These are phyloP conservation scores for Hippocampus mohnikei DNA, from an alignment of 2,113 vertebrate species.

Conservation along the genomic window DNA sequence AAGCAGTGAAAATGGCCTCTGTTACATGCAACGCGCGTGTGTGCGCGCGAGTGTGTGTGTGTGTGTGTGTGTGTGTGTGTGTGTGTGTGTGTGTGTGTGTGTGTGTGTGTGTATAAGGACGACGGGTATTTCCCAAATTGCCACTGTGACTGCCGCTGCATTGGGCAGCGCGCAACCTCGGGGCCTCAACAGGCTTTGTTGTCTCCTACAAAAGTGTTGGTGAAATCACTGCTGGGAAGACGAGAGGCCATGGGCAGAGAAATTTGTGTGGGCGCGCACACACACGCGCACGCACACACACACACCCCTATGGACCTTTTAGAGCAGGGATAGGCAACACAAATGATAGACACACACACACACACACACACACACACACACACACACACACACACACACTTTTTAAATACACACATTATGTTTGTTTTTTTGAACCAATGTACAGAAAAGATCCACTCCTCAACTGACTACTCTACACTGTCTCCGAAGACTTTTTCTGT, in stretches of 20 bases:
- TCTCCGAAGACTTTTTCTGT: no score
- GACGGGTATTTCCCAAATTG: slow-evolving; percentile 47
- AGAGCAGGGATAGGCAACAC: neutral
- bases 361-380: no score
- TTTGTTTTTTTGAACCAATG: no score
- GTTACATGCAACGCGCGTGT: slow-evolving; percentile 34
- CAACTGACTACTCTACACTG: no score
- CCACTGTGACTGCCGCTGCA: slow-evolving; percentile 49
- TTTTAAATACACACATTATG: no score
- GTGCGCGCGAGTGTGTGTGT: slow-evolving; percentile 10
- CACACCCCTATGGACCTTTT: neutral
- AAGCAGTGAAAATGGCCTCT: slow-evolving; percentile 63
- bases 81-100: neutral
- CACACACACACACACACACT: no score
- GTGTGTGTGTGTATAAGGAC: slow-evolving; percentile 14
- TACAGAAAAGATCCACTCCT: no score
- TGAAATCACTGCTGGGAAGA: slow-evolving; percentile 22
- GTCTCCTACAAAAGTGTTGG: slow-evolving; percentile 35
- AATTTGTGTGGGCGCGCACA: neutral
- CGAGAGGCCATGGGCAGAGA: slow-evolving; percentile 14
- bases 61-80: slow-evolving; percentile 22
- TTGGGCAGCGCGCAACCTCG: slow-evolving; percentile 16
- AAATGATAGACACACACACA: no score
- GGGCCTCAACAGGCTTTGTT: slow-evolving; percentile 31
- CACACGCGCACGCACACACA: no score